Conservation (phyloP, 2,888 invertebrate genomes). For the Lordiphosa andalusiaca region DNA sequence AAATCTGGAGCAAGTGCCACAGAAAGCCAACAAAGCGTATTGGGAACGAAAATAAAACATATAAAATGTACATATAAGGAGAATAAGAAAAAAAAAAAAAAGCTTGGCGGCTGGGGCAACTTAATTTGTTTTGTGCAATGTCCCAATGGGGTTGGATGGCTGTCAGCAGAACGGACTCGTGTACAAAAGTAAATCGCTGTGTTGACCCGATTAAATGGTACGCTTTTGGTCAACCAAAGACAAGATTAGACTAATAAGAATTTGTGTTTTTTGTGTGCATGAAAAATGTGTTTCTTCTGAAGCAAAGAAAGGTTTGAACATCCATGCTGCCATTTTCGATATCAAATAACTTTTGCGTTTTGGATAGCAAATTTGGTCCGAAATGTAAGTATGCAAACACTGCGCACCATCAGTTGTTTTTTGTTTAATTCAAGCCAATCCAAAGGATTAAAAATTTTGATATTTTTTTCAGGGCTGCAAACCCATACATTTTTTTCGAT, state of each 20-base stretch:
- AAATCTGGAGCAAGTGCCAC: constrained; percentile 6
- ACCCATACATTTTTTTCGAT: too few species aligned
- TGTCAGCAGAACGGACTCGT: constrained; percentile 12
- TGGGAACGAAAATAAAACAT: constrained; percentile 31
- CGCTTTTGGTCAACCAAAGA: constrained; percentile 19
- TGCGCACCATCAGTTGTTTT: too few species aligned
- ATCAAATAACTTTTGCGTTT: too few species aligned
- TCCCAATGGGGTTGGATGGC: constrained; percentile 17
- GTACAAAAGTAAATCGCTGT: constrained; percentile 11
- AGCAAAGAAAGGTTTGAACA: too few species aligned
- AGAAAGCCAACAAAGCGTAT: constrained; percentile 38
- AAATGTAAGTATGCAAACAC: too few species aligned
- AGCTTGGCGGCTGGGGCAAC: constrained; percentile 24
- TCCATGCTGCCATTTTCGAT: too few species aligned
- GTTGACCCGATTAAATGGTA: constrained; percentile 62
- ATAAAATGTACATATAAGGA: constrained; percentile 13
- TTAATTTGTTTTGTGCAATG: constrained; percentile 28
- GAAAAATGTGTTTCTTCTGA: too few species aligned
- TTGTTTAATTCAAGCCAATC: too few species aligned
- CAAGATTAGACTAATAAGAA: constrained; percentile 9
- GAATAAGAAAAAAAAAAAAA: neutral
- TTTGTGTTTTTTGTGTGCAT: too few species aligned
- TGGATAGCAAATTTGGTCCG: too few species aligned
- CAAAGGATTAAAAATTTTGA: too few species aligned
- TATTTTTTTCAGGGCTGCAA: too few species aligned